Conservation (phyloP, 2,797 vertebrate species). For the Schizopygopsis pylzovi region DNA sequence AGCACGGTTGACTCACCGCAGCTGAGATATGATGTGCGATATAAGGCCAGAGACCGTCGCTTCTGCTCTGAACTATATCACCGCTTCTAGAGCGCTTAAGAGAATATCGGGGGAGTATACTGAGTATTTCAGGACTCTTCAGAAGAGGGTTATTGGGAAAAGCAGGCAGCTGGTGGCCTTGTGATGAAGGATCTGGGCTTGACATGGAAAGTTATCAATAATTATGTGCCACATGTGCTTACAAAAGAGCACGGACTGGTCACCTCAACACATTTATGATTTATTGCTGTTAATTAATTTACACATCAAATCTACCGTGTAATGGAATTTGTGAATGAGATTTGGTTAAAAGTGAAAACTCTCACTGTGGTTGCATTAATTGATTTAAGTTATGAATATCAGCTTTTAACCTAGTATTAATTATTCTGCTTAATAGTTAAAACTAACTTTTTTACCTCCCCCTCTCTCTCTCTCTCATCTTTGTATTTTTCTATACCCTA, state of each 20-base stretch:
- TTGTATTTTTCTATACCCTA: not conserved
- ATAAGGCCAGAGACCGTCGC: not conserved
- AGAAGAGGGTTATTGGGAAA: not conserved
- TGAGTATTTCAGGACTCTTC: not conserved
- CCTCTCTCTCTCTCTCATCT: not conserved
- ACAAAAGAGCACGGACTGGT: not conserved
- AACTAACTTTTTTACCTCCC: slow-evolving; percentile 22
- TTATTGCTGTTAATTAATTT: not conserved
- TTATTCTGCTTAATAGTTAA: slow-evolving; percentile 64
- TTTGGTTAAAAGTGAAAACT: not conserved
- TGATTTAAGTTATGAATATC: slow-evolving; percentile 14
- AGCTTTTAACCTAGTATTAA: slow-evolving; percentile 18
- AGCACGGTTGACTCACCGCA: slow-evolving; percentile 28
- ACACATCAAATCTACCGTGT: not conserved
- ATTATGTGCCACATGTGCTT: not conserved
- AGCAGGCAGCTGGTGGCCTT: not conserved
- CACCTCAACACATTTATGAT: not conserved
- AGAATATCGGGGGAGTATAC: not conserved
- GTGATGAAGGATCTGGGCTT: not conserved
- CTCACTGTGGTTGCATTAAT: not conserved
- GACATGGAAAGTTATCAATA: not conserved
- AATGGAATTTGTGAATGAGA: not conserved
- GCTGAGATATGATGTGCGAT: slow-evolving; percentile 30
- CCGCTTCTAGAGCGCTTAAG: slow-evolving; percentile 3
- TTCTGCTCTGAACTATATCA: slow-evolving; percentile 13